A percentile compares a stretch with the other conserved stretches of the same genome.
These are phyloP conservation scores for Osmoderma eremita DNA, from an alignment of 2,888 invertebrate species.

Conservation along the genomic window DNA sequence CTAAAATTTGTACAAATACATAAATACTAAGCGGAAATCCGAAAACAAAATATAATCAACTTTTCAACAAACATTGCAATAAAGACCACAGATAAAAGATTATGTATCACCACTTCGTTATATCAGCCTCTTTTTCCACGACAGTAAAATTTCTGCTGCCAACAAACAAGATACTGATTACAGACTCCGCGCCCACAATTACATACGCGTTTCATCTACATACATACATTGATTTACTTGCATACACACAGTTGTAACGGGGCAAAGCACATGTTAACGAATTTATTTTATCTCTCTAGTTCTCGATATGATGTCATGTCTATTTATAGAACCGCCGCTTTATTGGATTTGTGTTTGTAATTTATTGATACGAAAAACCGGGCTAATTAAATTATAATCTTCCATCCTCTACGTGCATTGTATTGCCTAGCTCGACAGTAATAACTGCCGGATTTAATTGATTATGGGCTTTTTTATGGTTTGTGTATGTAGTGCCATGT, in stretches of 20 bases:
- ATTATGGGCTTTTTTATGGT: not conserved
- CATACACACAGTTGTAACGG: not conserved
- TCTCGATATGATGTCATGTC: slow-evolving; percentile 16
- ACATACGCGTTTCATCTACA: too few species aligned
- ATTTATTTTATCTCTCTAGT: slow-evolving; percentile 20
- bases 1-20: too few species aligned
- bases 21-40: too few species aligned
- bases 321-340: slow-evolving; percentile 28
- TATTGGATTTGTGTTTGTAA: slow-evolving; percentile 28
- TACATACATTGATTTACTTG: not conserved
- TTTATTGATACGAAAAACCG: slow-evolving; percentile 31
- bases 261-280: slow-evolving; percentile 22
- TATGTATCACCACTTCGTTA: too few species aligned
- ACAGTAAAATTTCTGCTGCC: too few species aligned
- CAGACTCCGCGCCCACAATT: too few species aligned
- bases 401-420: slow-evolving; percentile 15
- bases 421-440: not conserved
- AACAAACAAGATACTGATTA: too few species aligned
- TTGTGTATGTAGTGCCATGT: too few species aligned
- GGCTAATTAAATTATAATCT: slow-evolving; percentile 33
- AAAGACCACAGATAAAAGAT: too few species aligned
- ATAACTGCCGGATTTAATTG: slow-evolving; percentile 14
- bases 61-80: too few species aligned
- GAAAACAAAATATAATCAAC: too few species aligned
- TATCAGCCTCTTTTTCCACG: too few species aligned